Evolutionary conservation across 2,797 vertebrate species (phyloP), one percentile per base, ranked within the genome.

Genomic region (Cossypha niveicapilla): DNA sequence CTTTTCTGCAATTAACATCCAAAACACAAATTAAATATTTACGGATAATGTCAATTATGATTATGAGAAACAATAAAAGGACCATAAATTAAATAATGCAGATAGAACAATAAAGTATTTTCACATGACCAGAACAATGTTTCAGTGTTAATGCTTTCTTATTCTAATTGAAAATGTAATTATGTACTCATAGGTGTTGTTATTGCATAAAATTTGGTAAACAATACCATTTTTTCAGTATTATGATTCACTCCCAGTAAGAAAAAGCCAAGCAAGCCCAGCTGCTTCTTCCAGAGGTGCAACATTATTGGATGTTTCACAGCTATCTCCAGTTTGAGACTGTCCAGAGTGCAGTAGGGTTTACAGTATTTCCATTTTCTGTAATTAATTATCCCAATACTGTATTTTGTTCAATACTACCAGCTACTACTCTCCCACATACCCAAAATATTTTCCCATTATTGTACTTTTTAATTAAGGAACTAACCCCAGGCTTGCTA

Each of bases 11-110:
- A 97, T 96, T 97, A 97, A 94, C 85, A 82, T 96, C 86, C 84
- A 96, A 96, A 97, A 91, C 76, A 94, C 54, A 72, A 96, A 97
- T 97, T 96, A 97, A 97, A 96, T 94, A 97, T 97, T 97, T 96
- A 97, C 94, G 70, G 41, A 27, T 68, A 83, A 73, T 71, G 89
- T 81, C 92, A 96, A 72, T 95, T 92, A 96, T 17, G 62, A 92
- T 95, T 97, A 96, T 92, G 50, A 96, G 82, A 94, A 97, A 96
- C 58, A 75, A 82, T 82, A 97, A 97, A 93, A 96, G 79, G 75
- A 71, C 54, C 83, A 96, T 90, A 94, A 96, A 93, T 88, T 93
- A 93, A 97, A 91, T 78, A 96, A 96, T 48, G 45, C 25, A 91
- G 57, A 76, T 65, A 89, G 58, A 93, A 78, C 48, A 93, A 94